Base-by-base conservation (phyloP, 2,888 invertebrate species). In the Eristalis tenax region DNA sequence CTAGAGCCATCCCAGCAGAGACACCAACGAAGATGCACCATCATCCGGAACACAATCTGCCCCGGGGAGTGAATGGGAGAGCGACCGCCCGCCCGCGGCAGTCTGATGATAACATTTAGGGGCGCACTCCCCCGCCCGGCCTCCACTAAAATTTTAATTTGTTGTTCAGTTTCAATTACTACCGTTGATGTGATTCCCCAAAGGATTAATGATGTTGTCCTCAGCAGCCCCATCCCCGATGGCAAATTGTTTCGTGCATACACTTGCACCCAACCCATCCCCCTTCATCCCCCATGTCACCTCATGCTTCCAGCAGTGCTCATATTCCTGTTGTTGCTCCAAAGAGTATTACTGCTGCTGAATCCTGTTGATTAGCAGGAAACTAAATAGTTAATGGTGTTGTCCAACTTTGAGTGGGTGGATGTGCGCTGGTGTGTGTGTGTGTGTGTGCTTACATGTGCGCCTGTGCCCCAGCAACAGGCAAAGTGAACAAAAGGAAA, bases 361-460 rank as follows among this genome's bases (percentile, higher is more conserved):
- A 82, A 65, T 70, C 76, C 82, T 82, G 76, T 82, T 82, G 82
- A 82, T 82, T 82, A 82, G 59, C 82, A 82, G 59, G 59, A 71
- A 50, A 77, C 76, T 70, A 77, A 82, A 82, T 82, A 65, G 70
- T 76, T 82, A 82, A 82, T 77, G 23, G 64, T 65, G 57, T 76
- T 82, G 70, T 70, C 63, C 56, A 75, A 28, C 56, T 74, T 64
- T 35, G 66, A 56, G 43, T 57, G 50, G n/a, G 50, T n/a, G 18
- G 3, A 26, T 26, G 26, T n/a, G 26, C 26, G 26, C 26, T 26
- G n/a, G n/a, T n/a, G n/a, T n/a, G n/a, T 23, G 50, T 13, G 43
- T 35, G n/a, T 50, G 61, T 11, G 40, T 57, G 57, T 78, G 70
- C 35, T 59, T 50, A 23, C 66, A 59, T 43, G 35, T 43, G 35